phyloP scores from a whole-genome alignment of 2,797 vertebrate species.

The Malacoctenus gilli region DNA sequence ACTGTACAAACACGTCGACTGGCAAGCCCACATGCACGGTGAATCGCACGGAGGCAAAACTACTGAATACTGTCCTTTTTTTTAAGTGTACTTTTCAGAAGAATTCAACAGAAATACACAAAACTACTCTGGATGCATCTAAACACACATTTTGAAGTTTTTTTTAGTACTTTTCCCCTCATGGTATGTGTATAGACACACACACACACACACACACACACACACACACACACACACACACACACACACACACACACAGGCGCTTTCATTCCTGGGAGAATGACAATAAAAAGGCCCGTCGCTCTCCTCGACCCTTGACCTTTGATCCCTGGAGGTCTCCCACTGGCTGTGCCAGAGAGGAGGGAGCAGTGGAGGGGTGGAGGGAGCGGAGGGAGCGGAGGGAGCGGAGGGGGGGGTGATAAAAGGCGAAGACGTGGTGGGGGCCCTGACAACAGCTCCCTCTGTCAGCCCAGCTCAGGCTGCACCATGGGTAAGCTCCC shows the following conservation, averaged over 20 bases:
- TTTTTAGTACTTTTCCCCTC: constrained; percentile 6
- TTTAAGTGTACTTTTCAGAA: constrained; percentile 1
- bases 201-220: too few relatives aligned
- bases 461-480: constrained; percentile 77
- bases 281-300: constrained; percentile 85
- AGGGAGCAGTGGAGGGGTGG: constrained; percentile 66
- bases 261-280: constrained; percentile 74
- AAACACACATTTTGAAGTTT: constrained; percentile 1
- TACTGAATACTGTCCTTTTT: constrained; percentile 4
- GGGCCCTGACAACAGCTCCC: constrained; percentile 78
- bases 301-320: constrained; percentile 87
- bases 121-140: neutral
- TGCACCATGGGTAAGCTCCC: constrained; percentile 92
- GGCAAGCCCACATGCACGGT: constrained; percentile 9
- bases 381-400: constrained; percentile 74
- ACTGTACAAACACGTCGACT: constrained; percentile 46
- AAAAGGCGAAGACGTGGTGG: constrained; percentile 78
- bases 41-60: constrained; percentile 15
- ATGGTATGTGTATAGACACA: too few relatives aligned
- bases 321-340: constrained; percentile 80
- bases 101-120: neutral
- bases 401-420: constrained; percentile 72
- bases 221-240: constrained; percentile 4
- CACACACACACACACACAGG: constrained; percentile 51
- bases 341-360: constrained; percentile 79